Base-by-base conservation (phyloP, 2,797 vertebrate species). In the Sibirionetta formosa region DNA sequence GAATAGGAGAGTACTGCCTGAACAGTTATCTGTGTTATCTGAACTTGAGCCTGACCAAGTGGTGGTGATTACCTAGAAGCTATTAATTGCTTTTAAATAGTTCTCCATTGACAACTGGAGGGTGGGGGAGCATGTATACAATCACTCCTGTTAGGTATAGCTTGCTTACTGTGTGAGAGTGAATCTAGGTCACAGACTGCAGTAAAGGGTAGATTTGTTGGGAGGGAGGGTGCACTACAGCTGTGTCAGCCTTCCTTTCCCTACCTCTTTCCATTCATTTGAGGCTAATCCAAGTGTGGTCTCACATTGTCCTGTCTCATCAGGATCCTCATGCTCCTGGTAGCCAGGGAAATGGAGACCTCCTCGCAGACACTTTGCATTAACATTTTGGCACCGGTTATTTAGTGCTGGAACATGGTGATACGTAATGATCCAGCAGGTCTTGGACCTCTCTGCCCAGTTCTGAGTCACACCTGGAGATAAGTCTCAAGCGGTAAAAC, bases 351-450 rank as follows among this genome's bases (percentile, higher is more conserved):
- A 14, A n/a, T 19, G 80, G 54, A 44, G 11, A 29, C 4, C 33
- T n/a, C 0, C 3, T 14, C 26, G 29, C 17, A 75, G 12, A 64
- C 24, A 36, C 8, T 17, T 94, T 61, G 17, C 7, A 64, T 64
- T 9, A 51, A 4, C 29, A 10, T 3, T 22, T 85, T 75, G 56
- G 15, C 18, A 11, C 9, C 86, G 35, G 20, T 48, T 13, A 8
- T 54, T 50, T 36, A 35, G n/a, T 18, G 1, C 36, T 24, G 22
- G 20, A 77, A 33, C 2, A 24, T 2, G 1, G 23, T 71, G 38
- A 51, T 2, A 3, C 1, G 7, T n/a, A 31, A 42, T 10, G 14
- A 5, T 17, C 14, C 3, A 9, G 57, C 12, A 63, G 9, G 14
- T 66, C 53, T 54, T 77, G 24, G 35, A 26, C 14, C 29, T 73